phyloP scores from a whole-genome alignment of 1,140 invertebrate genomes.

The Solenopsis fugax region DNA sequence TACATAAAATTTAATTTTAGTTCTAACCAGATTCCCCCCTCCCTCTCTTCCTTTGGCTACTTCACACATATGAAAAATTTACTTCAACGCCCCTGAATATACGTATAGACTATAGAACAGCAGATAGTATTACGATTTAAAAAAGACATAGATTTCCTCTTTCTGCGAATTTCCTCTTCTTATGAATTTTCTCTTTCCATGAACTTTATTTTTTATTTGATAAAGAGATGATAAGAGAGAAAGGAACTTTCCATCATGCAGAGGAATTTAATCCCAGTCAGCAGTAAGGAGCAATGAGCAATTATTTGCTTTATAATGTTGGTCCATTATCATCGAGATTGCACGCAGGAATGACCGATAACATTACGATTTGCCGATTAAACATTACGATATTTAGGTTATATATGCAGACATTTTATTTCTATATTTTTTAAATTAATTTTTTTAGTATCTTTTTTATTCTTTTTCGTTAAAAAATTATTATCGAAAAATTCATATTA shows the following conservation, averaged over 20 bases:
- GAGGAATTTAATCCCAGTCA: slow-evolving; percentile 30
- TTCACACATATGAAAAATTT: too few species aligned
- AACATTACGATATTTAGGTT: slow-evolving; percentile 45
- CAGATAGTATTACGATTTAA: neutral
- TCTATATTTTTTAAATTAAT: neutral
- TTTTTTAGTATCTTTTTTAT: neutral
- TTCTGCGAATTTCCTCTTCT: neutral
- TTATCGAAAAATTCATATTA: neutral
- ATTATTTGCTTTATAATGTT: slow-evolving; percentile 52
- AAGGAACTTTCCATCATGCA: slow-evolving; percentile 45
- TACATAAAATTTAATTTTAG: too few species aligned
- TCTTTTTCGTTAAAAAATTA: neutral
- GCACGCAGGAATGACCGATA: slow-evolving; percentile 46
- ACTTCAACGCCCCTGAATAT: neutral
- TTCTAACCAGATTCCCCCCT: too few species aligned
- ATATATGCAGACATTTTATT: slow-evolving; percentile 1
- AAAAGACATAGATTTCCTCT: neutral
- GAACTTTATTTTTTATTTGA: slow-evolving; percentile 30
- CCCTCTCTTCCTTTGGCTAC: too few species aligned
- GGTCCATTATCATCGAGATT: slow-evolving; percentile 57
- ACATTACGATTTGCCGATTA: slow-evolving; percentile 38
- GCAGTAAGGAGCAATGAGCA: slow-evolving; percentile 44
- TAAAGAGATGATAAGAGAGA: slow-evolving; percentile 41
- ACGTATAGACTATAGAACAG: neutral
- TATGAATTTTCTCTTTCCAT: neutral